Conservation (phyloP, 1,140 invertebrate genomes). For the Drosophila cardini region DNA sequence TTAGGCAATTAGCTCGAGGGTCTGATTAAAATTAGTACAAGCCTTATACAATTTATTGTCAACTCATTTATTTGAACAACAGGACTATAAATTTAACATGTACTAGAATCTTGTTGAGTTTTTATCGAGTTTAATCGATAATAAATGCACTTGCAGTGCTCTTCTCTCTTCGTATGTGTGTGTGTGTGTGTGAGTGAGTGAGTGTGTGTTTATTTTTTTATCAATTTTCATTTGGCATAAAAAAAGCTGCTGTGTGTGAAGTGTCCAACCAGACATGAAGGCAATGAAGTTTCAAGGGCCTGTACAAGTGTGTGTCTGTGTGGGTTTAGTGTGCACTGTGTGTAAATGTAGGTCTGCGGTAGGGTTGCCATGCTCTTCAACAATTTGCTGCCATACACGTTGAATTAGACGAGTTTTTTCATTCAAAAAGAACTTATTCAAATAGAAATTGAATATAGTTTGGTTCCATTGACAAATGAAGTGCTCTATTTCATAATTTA, state of each 20-base stretch:
- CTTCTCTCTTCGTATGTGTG: too few relatives aligned
- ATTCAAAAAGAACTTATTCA: too few relatives aligned
- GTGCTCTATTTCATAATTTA: too few relatives aligned
- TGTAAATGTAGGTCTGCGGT: constrained; percentile 7
- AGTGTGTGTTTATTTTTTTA: constrained; percentile 1
- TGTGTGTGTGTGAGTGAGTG: too few relatives aligned
- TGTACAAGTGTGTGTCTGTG: constrained; percentile 36
- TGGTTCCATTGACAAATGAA: too few relatives aligned
- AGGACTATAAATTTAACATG: constrained; percentile 43
- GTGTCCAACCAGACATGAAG: constrained; percentile 54
- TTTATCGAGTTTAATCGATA: constrained; percentile 52
- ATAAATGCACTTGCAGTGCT: constrained; percentile 6
- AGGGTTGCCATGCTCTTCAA: constrained; percentile 3
- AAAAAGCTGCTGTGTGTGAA: constrained; percentile 53
- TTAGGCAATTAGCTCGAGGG: constrained; percentile 30
- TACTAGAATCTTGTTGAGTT: constrained; percentile 21
- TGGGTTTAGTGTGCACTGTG: constrained; percentile 26
- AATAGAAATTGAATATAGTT: too few relatives aligned
- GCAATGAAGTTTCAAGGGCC: constrained; percentile 66
- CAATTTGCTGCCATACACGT: too few relatives aligned
- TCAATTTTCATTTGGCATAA: constrained; percentile 41
- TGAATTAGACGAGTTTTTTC: too few relatives aligned
- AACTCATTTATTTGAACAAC: constrained; percentile 50
- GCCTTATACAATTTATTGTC: constrained; percentile 41
- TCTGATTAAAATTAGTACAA: constrained; percentile 50